These are phyloP conservation scores for Geotrupes spiniger DNA, from an alignment of 2,888 invertebrate species.

Conservation along the genomic window DNA sequence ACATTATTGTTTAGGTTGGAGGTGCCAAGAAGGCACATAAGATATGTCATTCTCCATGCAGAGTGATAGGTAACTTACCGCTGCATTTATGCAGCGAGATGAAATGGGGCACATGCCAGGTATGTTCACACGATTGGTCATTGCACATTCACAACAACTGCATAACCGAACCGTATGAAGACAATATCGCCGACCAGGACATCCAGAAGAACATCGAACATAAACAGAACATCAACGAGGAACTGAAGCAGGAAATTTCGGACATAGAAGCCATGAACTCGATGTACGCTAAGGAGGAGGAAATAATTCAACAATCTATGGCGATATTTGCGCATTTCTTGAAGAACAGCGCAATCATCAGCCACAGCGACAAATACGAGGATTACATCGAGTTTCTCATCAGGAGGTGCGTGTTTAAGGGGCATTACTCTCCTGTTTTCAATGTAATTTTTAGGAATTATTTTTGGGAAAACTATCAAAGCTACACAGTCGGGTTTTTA, in stretches of 20 bases:
- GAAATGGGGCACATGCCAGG: conserved; percentile 36
- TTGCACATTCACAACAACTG: conserved; percentile 44
- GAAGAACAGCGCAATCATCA: conserved; percentile 39
- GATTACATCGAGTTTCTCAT: conserved; percentile 41
- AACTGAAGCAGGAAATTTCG: neutral
- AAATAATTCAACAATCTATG: conserved; percentile 34
- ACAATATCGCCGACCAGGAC: conserved; percentile 30
- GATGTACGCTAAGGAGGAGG: conserved; percentile 28
- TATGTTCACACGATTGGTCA: conserved; percentile 36
- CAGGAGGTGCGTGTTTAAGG: conserved; percentile 28
- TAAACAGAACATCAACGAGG: neutral
- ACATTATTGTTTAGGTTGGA: too few species aligned
- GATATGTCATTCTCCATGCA: too few species aligned
- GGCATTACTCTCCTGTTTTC: too few species aligned
- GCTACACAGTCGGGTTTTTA: too few species aligned
- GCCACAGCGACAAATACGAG: conserved; percentile 41
- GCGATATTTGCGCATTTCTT: conserved; percentile 44
- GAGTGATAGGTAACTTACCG: too few species aligned
- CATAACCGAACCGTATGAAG: conserved; percentile 33
- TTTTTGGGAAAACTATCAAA: too few species aligned
- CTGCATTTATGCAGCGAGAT: conserved; percentile 39
- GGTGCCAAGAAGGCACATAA: too few species aligned
- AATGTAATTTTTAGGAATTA: too few species aligned
- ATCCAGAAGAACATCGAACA: conserved; percentile 22
- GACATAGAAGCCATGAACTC: neutral